Evolutionary conservation across 2,797 vertebrate species (phyloP).

Genomic region (Sarcoramphus papa): DNA sequence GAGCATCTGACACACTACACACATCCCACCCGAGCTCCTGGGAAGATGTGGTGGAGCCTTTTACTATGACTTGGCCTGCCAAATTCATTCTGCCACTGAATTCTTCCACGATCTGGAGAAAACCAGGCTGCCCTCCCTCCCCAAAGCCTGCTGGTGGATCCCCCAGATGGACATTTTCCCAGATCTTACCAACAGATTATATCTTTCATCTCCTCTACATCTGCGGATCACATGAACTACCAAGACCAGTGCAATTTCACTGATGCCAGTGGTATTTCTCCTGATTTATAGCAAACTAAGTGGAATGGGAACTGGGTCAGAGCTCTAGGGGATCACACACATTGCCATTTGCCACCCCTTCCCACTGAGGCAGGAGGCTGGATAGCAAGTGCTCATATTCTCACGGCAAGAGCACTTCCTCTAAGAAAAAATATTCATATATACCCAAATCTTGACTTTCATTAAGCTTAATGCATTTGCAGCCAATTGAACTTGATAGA

Average conservation of each 20-base stretch:
- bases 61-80: neutral
- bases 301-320: neutral
- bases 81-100: neutral
- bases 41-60: neutral
- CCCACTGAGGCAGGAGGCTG: neutral
- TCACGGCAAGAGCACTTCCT: slow-evolving; percentile 4
- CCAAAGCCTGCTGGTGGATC: neutral
- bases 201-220: neutral
- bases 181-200: neutral
- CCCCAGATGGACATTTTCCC: neutral
- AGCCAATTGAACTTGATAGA: slow-evolving; percentile 27
- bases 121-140: neutral
- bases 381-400: neutral
- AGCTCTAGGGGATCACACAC: neutral
- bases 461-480: neutral
- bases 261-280: neutral
- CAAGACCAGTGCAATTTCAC: neutral
- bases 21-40: neutral
- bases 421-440: neutral
- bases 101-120: neutral
- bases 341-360: neutral
- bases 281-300: slow-evolving; percentile 39
- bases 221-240: neutral
- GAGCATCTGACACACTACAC: neutral
- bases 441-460: neutral